Conservation (phyloP, 2,113 vertebrate genomes). For the Marcusenius ussheri region DNA sequence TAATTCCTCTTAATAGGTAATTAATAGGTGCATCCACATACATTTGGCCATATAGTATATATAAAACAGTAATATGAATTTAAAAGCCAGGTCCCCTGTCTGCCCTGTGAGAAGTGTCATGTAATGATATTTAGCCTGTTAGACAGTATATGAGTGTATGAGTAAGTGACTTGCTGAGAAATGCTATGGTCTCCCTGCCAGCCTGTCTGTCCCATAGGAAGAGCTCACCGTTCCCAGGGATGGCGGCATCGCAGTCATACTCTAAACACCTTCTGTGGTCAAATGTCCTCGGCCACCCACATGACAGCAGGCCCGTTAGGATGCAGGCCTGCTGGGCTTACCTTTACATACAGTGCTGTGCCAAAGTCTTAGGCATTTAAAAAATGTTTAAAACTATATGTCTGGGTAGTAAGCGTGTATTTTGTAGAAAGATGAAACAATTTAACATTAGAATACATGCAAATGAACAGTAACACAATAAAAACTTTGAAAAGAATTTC, state of each 20-base stretch:
- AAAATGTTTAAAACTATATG: not conserved
- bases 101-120: no score
- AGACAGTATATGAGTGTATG: no score
- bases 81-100: slow-evolving; percentile 14
- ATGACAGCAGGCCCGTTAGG: not conserved
- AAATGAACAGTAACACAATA: no score
- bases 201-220: slow-evolving; percentile 28
- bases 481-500: no score
- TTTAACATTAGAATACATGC: no score
- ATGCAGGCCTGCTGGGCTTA: not conserved
- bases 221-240: slow-evolving; percentile 18
- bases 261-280: not conserved
- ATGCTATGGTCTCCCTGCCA: no score
- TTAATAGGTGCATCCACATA: not conserved
- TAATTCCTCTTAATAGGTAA: not conserved
- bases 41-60: not conserved
- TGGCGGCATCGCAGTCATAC: not conserved
- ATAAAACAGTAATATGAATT: not conserved
- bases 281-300: not conserved
- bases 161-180: no score
- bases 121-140: no score
- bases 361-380: not conserved
- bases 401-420: not conserved
- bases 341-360: not conserved
- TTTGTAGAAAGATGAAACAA: no score